Conservation (phyloP, 2,113 vertebrate genomes). For the Cephalopholis sonnerati region DNA sequence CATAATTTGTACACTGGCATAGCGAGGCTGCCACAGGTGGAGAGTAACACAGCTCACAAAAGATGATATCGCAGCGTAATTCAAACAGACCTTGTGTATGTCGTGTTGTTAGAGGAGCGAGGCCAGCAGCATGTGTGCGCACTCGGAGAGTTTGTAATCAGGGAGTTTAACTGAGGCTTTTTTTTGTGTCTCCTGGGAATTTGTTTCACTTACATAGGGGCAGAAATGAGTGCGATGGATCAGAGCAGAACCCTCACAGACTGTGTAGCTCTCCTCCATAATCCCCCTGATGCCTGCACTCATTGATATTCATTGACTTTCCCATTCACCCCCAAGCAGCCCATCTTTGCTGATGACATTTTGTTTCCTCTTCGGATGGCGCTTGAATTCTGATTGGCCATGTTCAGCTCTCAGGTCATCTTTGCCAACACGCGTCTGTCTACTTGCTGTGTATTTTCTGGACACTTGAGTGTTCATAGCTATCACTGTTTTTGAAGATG, state of each 20-base stretch:
- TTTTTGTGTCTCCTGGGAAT: not conserved
- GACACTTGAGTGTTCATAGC: not conserved
- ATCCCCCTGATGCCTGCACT: constrained; percentile 18
- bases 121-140: too few species aligned
- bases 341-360: not conserved
- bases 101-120: not conserved
- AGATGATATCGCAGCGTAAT: not conserved
- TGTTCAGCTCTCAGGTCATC: not conserved
- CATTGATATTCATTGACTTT: constrained; percentile 52
- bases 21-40: too few species aligned
- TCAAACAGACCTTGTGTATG: not conserved
- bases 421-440: not conserved
- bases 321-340: not conserved
- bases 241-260: not conserved
- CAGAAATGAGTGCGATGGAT: not conserved
- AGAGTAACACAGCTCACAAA: not conserved
- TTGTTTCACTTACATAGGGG: not conserved
- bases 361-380: not conserved
- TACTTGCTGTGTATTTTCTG: not conserved
- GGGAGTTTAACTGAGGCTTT: not conserved
- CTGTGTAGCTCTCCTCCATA: not conserved
- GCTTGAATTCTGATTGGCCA: not conserved
- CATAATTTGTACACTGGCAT: too few species aligned
- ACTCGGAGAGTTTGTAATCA: not conserved
- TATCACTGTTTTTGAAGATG: not conserved